Percentiles rank a stretch among this genome's conserved stretches.
These are phyloP conservation scores for Bruchidius siliquastri DNA, from an alignment of 2,888 invertebrate genomes.

Conservation along the genomic window DNA sequence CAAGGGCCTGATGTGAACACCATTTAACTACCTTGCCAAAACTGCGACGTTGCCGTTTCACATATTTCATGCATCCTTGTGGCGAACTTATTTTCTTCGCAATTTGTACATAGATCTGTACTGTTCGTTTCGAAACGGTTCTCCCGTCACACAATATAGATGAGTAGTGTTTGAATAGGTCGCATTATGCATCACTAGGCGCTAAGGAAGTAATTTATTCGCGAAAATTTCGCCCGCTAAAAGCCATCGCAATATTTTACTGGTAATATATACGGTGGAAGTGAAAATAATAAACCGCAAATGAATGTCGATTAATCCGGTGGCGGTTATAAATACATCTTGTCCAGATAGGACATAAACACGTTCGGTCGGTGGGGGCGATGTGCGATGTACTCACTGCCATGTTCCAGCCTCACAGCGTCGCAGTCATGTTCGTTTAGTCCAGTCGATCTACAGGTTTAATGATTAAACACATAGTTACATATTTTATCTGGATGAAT, in stretches of 20 bases:
- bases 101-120: no score
- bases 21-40: no score
- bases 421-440: neutral
- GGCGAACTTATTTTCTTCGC: no score
- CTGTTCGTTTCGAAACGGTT: no score
- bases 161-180: neutral
- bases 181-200: neutral
- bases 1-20: no score
- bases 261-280: neutral
- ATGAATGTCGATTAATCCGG: neutral
- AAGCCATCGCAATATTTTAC: neutral
- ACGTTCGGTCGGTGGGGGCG: neutral
- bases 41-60: no score
- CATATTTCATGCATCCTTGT: no score
- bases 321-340: conserved; percentile 27
- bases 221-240: neutral
- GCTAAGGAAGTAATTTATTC: neutral
- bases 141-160: neutral
- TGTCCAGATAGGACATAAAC: conserved; percentile 18
- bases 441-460: conserved; percentile 1
- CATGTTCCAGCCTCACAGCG: neutral
- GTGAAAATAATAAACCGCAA: neutral
- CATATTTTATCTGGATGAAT: no score
- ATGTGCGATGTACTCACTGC: neutral
- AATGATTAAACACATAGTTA: neutral